Percentiles rank a stretch among this genome's conserved stretches.
Conservation (phyloP, 1,140 invertebrate genomes). For the Drosophila pseudoananassae region DNA sequence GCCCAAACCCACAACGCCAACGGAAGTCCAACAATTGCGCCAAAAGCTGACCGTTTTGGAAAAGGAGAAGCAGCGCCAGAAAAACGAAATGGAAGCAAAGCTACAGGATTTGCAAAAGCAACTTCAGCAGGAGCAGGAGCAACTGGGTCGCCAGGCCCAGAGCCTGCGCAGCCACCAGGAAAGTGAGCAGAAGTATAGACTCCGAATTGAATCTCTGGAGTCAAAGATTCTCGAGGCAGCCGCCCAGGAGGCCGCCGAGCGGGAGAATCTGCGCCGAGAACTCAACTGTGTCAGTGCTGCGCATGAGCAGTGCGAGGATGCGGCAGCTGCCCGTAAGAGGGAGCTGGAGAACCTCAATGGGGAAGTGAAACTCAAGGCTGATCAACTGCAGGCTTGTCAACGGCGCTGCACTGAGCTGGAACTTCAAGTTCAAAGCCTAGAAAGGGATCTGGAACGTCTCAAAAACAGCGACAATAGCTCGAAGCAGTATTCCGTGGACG, state of each 20-base stretch:
- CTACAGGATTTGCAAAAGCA: conserved; percentile 41
- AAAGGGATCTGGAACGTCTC: conserved; percentile 68
- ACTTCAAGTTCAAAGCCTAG: conserved; percentile 50
- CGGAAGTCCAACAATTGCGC: conserved; percentile 43
- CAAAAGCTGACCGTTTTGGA: conserved; percentile 45
- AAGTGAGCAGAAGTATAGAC: conserved; percentile 57
- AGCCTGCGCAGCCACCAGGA: conserved; percentile 51
- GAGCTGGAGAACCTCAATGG: conserved; percentile 61
- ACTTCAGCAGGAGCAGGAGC: conserved; percentile 45
- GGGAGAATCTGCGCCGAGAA: conserved; percentile 68
- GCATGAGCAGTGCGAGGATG: conserved; percentile 65
- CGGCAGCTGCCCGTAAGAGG: conserved; percentile 54
- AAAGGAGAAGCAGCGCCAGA: conserved; percentile 60
- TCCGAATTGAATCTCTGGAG: conserved; percentile 56
- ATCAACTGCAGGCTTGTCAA: conserved; percentile 49
- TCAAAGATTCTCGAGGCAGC: conserved; percentile 54
- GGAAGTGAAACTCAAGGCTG: conserved; percentile 63
- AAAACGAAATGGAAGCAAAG: conserved; percentile 41
- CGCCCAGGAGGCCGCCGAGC: conserved; percentile 59
- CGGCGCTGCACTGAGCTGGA: conserved; percentile 51
- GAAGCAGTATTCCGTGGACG: conserved; percentile 85
- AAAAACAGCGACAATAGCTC: conserved; percentile 70
- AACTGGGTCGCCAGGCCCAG: conserved; percentile 54
- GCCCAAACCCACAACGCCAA: conserved; percentile 39
- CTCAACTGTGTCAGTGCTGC: conserved; percentile 53